These are phyloP conservation scores for Mustelus asterias DNA, from an alignment of 2,113 vertebrate species.

Conservation along the genomic window DNA sequence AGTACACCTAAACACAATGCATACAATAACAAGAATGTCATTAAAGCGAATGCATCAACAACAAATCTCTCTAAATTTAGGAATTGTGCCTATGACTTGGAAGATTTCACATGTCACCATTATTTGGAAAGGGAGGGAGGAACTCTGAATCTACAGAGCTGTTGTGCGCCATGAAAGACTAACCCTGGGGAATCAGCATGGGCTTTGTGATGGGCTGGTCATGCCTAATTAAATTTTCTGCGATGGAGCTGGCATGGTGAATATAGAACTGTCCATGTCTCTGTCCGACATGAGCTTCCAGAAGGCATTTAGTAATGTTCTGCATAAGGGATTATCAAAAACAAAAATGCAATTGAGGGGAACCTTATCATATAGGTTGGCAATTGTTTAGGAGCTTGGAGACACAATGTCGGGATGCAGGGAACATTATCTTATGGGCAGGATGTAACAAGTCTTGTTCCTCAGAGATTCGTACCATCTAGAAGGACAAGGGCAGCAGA, in stretches of 20 bases:
- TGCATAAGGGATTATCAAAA: too few relatives aligned
- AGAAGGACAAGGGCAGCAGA: too few relatives aligned
- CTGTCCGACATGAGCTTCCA: not conserved
- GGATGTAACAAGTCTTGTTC: too few relatives aligned
- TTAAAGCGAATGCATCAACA: not conserved
- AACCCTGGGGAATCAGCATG: not conserved
- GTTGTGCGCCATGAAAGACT: not conserved
- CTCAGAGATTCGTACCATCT: too few relatives aligned
- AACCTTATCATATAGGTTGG: too few relatives aligned
- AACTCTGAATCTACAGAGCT: not conserved
- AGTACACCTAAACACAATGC: constrained; percentile 50
- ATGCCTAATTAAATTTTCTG: not conserved
- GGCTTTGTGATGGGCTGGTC: not conserved
- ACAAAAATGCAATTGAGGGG: too few relatives aligned
- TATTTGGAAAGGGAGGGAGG: not conserved
- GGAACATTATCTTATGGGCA: too few relatives aligned
- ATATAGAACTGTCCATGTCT: not conserved
- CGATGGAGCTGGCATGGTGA: not conserved
- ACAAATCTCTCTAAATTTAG: not conserved
- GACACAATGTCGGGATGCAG: too few relatives aligned
- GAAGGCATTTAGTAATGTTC: not conserved
- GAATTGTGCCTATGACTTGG: not conserved
- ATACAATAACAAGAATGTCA: constrained; percentile 23
- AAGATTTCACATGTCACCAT: not conserved
- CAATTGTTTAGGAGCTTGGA: too few relatives aligned